Conservation (phyloP, 2,113 vertebrate genomes). For the Hiodon tergisus region DNA sequence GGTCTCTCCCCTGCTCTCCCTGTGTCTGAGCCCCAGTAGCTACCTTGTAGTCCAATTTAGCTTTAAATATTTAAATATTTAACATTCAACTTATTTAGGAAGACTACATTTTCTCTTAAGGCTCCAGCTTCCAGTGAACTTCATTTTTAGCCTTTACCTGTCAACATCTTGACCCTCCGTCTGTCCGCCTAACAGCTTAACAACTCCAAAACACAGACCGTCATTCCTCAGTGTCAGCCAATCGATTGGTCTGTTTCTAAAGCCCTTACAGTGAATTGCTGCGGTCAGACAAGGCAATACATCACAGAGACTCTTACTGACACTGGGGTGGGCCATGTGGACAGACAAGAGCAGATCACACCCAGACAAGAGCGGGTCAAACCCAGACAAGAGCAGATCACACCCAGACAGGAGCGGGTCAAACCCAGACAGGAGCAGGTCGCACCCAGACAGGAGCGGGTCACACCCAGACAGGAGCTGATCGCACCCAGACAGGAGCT, state of each 20-base stretch:
- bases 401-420: no score
- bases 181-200: neutral
- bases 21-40: no score
- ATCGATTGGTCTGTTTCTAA: constrained; percentile 68
- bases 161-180: constrained; percentile 35
- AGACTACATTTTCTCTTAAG: no score
- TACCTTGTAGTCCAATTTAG: no score
- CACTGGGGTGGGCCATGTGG: constrained; percentile 48
- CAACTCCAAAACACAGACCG: constrained; percentile 22
- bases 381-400: no score
- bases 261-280: constrained; percentile 61
- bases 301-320: constrained; percentile 63
- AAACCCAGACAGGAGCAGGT: no score
- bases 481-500: no score
- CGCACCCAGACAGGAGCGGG: no score
- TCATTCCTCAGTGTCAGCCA: constrained; percentile 71
- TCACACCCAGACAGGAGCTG: no score
- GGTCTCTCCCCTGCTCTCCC: no score
- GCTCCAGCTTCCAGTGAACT: constrained; percentile 31
- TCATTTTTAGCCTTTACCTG: constrained; percentile 53
- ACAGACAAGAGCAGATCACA: neutral
- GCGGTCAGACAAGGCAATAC: constrained; percentile 71
- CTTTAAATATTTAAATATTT: no score
- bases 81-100: no score
- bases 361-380: neutral